Percentiles rank a stretch among this genome's conserved stretches.
Conservation (phyloP, 2,113 vertebrate species). For the Rallus limicola region DNA sequence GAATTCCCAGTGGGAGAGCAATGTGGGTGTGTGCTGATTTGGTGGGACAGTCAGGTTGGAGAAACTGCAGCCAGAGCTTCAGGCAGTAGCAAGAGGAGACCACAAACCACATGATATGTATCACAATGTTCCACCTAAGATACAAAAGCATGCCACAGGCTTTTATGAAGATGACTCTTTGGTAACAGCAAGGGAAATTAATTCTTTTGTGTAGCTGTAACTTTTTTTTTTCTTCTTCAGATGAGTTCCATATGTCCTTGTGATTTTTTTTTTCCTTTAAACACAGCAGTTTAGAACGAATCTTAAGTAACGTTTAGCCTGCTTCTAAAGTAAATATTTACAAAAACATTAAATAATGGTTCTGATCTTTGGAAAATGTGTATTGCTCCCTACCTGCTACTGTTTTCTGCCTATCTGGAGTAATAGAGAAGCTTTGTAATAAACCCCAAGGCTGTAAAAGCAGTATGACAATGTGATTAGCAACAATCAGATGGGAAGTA, state of each 20-base stretch:
- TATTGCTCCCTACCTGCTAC: conserved; percentile 65
- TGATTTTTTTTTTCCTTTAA: conserved; percentile 58
- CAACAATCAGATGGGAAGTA: conserved; percentile 38
- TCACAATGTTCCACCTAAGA: conserved; percentile 53
- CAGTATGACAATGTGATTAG: conserved; percentile 9
- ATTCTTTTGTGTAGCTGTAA: conserved; percentile 61
- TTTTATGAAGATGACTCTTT: conserved; percentile 35
- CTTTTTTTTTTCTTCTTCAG: conserved; percentile 53
- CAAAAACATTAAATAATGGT: conserved; percentile 61
- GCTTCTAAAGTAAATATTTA: conserved; percentile 71
- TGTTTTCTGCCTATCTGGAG: conserved; percentile 29
- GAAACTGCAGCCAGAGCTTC: conserved; percentile 21
- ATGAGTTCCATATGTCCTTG: conserved; percentile 71
- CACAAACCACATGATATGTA: conserved; percentile 40
- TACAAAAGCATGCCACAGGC: conserved; percentile 36
- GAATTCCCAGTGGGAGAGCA: conserved; percentile 3
- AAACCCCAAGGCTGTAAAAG: conserved; percentile 7
- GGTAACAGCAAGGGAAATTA: conserved; percentile 63
- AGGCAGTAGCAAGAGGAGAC: conserved; percentile 46
- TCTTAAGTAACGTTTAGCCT: conserved; percentile 62
- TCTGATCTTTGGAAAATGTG: conserved; percentile 51
- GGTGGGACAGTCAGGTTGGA: conserved; percentile 24
- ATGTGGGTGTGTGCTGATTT: not conserved
- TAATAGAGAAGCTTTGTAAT: not conserved
- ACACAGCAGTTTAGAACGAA: conserved; percentile 62